phyloP scores from a whole-genome alignment of 2,797 vertebrate species.

The Pipistrellus kuhlii region DNA sequence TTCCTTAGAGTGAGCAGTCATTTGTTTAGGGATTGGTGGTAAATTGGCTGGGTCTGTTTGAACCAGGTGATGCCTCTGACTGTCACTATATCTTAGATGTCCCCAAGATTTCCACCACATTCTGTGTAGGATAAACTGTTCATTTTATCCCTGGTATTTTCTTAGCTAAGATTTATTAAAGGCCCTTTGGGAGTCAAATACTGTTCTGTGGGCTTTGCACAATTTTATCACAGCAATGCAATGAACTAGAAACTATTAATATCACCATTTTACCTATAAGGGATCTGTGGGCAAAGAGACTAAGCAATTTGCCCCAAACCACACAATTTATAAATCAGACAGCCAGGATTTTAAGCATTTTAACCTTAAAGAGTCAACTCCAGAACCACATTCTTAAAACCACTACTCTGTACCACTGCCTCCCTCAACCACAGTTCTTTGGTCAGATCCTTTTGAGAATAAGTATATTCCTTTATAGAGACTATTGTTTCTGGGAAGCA shows the following conservation, averaged over 20 bases:
- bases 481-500: neutral
- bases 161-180: constrained; percentile 24
- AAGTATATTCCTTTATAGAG: neutral
- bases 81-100: neutral
- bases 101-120: neutral
- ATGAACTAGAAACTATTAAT: constrained; percentile 10
- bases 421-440: neutral
- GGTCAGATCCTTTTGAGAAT: neutral
- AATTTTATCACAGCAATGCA: neutral
- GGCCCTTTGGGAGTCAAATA: neutral
- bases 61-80: neutral
- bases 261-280: neutral
- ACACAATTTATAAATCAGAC: neutral
- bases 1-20: neutral
- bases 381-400: neutral
- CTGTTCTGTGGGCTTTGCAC: neutral
- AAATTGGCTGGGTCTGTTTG: neutral
- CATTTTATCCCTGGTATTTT: neutral
- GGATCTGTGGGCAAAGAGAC: neutral
- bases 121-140: neutral
- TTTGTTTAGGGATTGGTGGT: neutral
- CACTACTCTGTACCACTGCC: neutral
- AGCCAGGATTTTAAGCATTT: neutral
- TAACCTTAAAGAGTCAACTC: neutral
- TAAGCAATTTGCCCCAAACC: neutral